Evolutionary conservation across 2,888 invertebrate genomes (phyloP).

Genomic region (Cabera pusaria): DNA sequence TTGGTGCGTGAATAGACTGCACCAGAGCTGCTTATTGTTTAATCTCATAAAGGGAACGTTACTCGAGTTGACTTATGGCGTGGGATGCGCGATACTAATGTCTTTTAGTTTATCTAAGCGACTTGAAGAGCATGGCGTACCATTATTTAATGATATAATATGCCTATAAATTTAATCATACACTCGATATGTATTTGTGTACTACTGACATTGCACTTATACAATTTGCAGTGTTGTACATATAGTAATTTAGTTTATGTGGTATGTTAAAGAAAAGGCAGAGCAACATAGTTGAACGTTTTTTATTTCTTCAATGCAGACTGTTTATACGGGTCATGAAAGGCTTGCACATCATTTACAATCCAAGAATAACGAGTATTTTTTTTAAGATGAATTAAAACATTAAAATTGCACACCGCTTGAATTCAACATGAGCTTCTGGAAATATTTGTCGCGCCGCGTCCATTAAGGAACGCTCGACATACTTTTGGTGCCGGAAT

Average conservation of each 20-base stretch:
- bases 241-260: too few species aligned
- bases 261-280: too few species aligned
- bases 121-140: too few species aligned
- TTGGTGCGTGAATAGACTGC: constrained; percentile 3
- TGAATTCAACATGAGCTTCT: constrained; percentile 49
- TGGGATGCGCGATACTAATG: too few species aligned
- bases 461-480: constrained; percentile 42
- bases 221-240: too few species aligned
- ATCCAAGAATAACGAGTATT: constrained; percentile 20
- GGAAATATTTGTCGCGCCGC: constrained; percentile 38
- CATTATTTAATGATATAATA: too few species aligned
- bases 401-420: constrained; percentile 54
- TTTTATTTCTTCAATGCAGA: constrained; percentile 3
- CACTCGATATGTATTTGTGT: too few species aligned
- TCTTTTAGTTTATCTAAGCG: too few species aligned
- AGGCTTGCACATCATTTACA: constrained; percentile 31
- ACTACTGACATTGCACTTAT: too few species aligned
- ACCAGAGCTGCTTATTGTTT: neutral
- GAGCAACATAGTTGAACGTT: too few species aligned
- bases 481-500: constrained; percentile 42
- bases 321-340: constrained; percentile 16
- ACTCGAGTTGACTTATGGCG: constrained; percentile 1
- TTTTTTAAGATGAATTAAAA: constrained; percentile 51
- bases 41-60: constrained; percentile 1
- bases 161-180: too few species aligned